A percentile compares a stretch with the other conserved stretches of the same genome.
These are phyloP conservation scores for Pogonomyrmex californicus DNA, from an alignment of 1,140 invertebrate species.

Conservation along the genomic window DNA sequence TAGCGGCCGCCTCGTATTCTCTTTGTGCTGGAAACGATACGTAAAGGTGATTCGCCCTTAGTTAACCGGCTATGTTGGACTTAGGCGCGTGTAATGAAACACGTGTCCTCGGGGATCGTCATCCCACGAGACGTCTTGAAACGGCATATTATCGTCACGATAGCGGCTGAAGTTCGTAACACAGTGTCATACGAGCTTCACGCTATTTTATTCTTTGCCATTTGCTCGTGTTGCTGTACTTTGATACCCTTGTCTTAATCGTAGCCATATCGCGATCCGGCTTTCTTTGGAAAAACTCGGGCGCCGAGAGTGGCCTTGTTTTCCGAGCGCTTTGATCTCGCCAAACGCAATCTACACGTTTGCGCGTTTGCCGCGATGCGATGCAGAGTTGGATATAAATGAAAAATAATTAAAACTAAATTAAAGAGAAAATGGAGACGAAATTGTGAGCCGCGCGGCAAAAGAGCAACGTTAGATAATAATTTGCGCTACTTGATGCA, in stretches of 20 bases:
- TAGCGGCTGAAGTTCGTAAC: conserved; percentile 2
- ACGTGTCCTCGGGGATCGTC: conserved; percentile 25
- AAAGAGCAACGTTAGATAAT: conserved; percentile 8
- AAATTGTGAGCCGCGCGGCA: background rate
- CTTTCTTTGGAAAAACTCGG: conserved; percentile 44
- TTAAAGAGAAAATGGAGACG: conserved; percentile 35
- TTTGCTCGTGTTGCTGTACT: conserved; percentile 20
- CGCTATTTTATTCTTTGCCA: conserved; percentile 32
- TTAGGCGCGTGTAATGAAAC: conserved; percentile 53
- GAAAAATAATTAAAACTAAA: conserved; percentile 54
- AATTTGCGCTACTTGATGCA: conserved; percentile 1
- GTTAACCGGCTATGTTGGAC: conserved; percentile 20
- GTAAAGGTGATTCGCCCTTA: conserved; percentile 37
- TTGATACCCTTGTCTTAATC: conserved; percentile 68
- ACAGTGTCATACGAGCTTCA: background rate
- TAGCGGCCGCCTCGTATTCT: background rate
- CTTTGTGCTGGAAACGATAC: background rate
- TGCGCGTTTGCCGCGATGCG: conserved; percentile 5
- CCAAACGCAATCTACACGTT: conserved; percentile 54
- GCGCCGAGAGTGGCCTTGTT: conserved; percentile 66
- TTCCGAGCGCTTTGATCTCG: conserved; percentile 69
- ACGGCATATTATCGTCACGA: conserved; percentile 40
- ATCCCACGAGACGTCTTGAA: conserved; percentile 40
- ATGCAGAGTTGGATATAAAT: conserved; percentile 34
- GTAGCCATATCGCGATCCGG: conserved; percentile 21